These are phyloP conservation scores for Apeira syringaria DNA, from an alignment of 2,888 invertebrate species.

Conservation along the genomic window DNA sequence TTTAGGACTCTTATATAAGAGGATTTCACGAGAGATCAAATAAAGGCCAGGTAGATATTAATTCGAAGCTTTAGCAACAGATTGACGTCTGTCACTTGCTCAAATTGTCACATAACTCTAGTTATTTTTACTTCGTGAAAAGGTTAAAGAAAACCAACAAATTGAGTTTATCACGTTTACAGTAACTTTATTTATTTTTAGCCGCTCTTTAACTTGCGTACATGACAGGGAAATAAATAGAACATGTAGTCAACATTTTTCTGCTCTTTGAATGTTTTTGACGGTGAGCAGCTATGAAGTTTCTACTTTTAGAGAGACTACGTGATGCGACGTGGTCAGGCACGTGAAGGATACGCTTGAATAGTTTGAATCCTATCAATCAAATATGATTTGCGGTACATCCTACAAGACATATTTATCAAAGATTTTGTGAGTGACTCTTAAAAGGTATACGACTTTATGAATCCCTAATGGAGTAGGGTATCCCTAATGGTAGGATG, in stretches of 20 bases:
- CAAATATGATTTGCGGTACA: neutral
- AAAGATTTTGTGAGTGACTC: too few species aligned
- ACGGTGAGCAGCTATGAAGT: neutral
- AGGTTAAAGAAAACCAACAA: conserved; percentile 9
- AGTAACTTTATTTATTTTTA: conserved; percentile 1
- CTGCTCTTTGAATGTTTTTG: conserved; percentile 1
- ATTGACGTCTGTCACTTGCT: neutral
- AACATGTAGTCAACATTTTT: neutral
- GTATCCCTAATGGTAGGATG: too few species aligned
- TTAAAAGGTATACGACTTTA: too few species aligned
- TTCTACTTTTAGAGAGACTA: neutral
- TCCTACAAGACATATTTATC: neutral
- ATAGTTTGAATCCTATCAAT: neutral
- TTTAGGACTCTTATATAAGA: too few species aligned
- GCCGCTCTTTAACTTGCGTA: conserved; percentile 2
- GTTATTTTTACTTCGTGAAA: neutral
- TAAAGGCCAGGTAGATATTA: too few species aligned
- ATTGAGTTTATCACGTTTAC: conserved; percentile 2
- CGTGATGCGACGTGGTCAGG: neutral
- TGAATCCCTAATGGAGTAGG: too few species aligned
- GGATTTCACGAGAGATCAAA: too few species aligned
- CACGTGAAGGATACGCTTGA: neutral
- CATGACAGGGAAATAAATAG: conserved; percentile 5
- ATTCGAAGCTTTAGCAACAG: neutral
- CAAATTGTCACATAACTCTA: neutral